Evolutionary conservation across 1,140 invertebrate genomes (phyloP), one percentile per base, ranked within the genome.

Genomic region (Oryctes rhinoceros): DNA sequence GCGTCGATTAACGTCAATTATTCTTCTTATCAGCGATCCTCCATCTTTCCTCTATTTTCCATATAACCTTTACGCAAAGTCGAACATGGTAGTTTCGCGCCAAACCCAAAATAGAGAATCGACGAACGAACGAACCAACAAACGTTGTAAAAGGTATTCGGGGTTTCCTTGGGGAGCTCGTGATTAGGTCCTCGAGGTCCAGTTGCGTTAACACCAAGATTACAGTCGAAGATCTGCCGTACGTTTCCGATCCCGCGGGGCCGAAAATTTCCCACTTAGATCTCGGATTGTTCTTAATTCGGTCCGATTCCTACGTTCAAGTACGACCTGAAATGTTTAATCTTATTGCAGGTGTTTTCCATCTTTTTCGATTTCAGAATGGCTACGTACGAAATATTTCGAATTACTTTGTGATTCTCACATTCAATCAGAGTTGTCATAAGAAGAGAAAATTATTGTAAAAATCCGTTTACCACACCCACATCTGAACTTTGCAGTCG

Each of bases 121-220:
- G 24, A 30, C 3, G 39, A 44, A 44, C 39, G 39, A 44, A 10
- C 9, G 39, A 44, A 44, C 39, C 39, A 24, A 35, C 24, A 35
- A 71, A 71, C 24, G 65, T 15, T 35, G 65, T 71, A 35, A 71
- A 71, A 71, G 47, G 75, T 76, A 76, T 37, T 1, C 24, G 78
- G 30, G 59, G 30, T 39, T 37, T 79, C 78, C 67, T 78, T 37
- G 15, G 67, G 76, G 78, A 79, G 47, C 18, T 35, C 47, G 37
- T 79, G 80, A 81, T 81, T 81, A 81, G 75, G 62, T 79, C 74
- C 80, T 47, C 9, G 67, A 49, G 77, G 77, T 65, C 48, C 47
- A 39, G 62, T 71, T 53, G 44, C 62, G 78, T 79, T 59, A 78
- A 76, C 75, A 76, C 75, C 37, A 76, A 76, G 75, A 76, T 76